Evolutionary conservation across 1,140 invertebrate species (phyloP).

Genomic region (Drosophila triauraria): DNA sequence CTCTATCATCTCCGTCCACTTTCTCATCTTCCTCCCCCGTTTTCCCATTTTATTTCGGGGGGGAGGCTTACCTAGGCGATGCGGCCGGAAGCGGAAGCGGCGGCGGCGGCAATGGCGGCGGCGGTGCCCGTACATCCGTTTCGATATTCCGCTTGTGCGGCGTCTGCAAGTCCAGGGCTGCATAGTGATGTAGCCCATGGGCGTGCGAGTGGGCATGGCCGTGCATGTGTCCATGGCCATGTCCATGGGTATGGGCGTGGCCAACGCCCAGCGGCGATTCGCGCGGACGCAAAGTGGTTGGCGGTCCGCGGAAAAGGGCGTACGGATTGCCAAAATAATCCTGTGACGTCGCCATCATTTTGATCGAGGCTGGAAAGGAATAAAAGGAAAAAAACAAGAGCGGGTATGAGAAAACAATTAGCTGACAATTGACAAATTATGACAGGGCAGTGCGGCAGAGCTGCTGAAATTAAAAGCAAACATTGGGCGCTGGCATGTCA

Average conservation of each 20-base stretch:
- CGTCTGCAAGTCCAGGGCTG: slow-evolving; percentile 78
- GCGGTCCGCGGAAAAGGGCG: slow-evolving; percentile 79
- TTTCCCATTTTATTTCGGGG: background rate
- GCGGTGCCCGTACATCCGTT: slow-evolving; percentile 71
- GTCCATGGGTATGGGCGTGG: slow-evolving; percentile 48
- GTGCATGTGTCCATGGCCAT: slow-evolving; percentile 46
- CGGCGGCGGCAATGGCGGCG: slow-evolving; percentile 75
- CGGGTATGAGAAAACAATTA: slow-evolving; percentile 44
- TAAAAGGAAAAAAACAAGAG: background rate
- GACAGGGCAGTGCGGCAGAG: slow-evolving; percentile 26
- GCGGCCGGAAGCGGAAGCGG: slow-evolving; percentile 71
- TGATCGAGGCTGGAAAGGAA: slow-evolving; percentile 40
- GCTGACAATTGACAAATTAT: slow-evolving; percentile 58
- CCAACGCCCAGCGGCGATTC: slow-evolving; percentile 72
- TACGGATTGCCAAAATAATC: slow-evolving; percentile 84
- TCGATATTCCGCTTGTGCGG: slow-evolving; percentile 75
- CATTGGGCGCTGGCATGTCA: slow-evolving; percentile 64
- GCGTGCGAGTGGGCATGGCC: slow-evolving; percentile 48
- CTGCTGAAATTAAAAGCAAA: slow-evolving; percentile 60
- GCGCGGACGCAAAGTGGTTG: slow-evolving; percentile 74
- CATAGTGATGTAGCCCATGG: slow-evolving; percentile 50
- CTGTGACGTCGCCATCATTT: slow-evolving; percentile 83
- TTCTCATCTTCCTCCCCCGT: slow-evolving; percentile 37
- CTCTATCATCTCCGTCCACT: slow-evolving; percentile 15
- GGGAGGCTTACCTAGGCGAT: slow-evolving; percentile 81